Evolutionary conservation across 2,797 vertebrate species (phyloP).

Genomic region (Sciurus carolinensis): DNA sequence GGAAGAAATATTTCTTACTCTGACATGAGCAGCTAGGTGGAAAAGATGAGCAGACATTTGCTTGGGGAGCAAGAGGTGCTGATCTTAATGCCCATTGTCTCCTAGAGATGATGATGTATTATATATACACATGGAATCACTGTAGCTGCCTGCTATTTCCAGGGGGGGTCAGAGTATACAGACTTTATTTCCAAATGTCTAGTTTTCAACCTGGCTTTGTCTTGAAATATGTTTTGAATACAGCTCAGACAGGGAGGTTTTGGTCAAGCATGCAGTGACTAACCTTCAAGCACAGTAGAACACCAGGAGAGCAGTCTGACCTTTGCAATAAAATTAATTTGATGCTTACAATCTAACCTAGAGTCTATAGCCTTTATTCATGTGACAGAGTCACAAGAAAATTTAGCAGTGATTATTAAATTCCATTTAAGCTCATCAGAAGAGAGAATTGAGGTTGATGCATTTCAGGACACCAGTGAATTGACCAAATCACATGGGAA

Average conservation of each 20-base stretch:
- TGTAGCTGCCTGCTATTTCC: slow-evolving; percentile 71
- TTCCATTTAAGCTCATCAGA: slow-evolving; percentile 76
- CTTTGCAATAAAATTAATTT: slow-evolving; percentile 81
- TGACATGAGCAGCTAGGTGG: slow-evolving; percentile 74
- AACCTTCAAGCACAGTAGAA: slow-evolving; percentile 80
- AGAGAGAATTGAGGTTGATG: slow-evolving; percentile 68
- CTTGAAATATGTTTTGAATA: slow-evolving; percentile 76
- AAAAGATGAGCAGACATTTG: slow-evolving; percentile 79
- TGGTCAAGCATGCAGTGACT: slow-evolving; percentile 75
- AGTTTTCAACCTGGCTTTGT: slow-evolving; percentile 66
- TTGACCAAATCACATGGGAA: slow-evolving; percentile 42
- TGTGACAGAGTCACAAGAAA: slow-evolving; percentile 72
- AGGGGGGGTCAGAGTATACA: slow-evolving; percentile 61
- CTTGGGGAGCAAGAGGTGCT: slow-evolving; percentile 75
- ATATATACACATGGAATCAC: slow-evolving; percentile 65
- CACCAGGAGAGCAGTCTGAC: slow-evolving; percentile 73
- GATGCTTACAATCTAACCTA: slow-evolving; percentile 76
- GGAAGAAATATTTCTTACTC: slow-evolving; percentile 73
- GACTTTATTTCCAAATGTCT: slow-evolving; percentile 72
- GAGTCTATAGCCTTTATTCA: slow-evolving; percentile 72
- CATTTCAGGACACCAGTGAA: slow-evolving; percentile 64
- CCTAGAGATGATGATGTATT: slow-evolving; percentile 68
- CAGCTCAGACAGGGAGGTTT: slow-evolving; percentile 65
- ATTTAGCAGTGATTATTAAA: slow-evolving; percentile 80
- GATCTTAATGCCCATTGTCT: slow-evolving; percentile 73